Evolutionary conservation across 2,797 vertebrate genomes (phyloP), one percentile per base, ranked within the genome.

Genomic region (Neoniphon sammara): DNA sequence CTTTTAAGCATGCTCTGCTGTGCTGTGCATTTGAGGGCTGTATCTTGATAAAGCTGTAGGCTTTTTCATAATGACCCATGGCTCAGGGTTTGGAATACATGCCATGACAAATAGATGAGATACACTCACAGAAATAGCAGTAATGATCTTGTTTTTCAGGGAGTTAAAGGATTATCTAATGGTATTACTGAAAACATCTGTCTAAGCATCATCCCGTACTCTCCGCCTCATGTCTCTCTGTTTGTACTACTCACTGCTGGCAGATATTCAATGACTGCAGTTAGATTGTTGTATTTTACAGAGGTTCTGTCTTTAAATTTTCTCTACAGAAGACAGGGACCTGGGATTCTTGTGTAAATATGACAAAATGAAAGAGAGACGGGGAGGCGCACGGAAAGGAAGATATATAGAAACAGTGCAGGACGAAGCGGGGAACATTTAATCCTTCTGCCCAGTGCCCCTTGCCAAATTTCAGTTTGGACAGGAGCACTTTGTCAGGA

Each of bases 161-260:
- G 89, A 89, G 83, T 93, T 93, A 91, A 88, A 83, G 87, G 91
- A 92, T 92, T 93, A 93, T 92, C 84, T 88, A 90, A 87, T 83
- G 83, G 90, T 72, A 86, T 93, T 92, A 91, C 86, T 72, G 73
- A 85, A 92, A 94, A 91, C 90, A 93, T 93, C 91, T 92, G 92
- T 91, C 86, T 84, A 67, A 81, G 69, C 81, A 75, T 87, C 87
- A 86, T 79, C 82, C 77, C 47, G 4, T 65, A 55, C 60, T 63
- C 42, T 21, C 76, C 60, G 85, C 75, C 72, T 75, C 56, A 34
- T 23, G 10, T 76, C 56, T 60, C 46, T 75, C 67, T 70, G 70
- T 86, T 85, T 78, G n/a, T 34, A 2, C 34, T n/a, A 58, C 75
- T 83, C 77, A 64, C 77, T 72, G 46, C 78, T 88, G 77, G 84